A percentile compares a stretch with the other conserved stretches of the same genome.
phyloP scores from a whole-genome alignment of 1,140 invertebrate species.

The Propsilocerus akamusi region DNA sequence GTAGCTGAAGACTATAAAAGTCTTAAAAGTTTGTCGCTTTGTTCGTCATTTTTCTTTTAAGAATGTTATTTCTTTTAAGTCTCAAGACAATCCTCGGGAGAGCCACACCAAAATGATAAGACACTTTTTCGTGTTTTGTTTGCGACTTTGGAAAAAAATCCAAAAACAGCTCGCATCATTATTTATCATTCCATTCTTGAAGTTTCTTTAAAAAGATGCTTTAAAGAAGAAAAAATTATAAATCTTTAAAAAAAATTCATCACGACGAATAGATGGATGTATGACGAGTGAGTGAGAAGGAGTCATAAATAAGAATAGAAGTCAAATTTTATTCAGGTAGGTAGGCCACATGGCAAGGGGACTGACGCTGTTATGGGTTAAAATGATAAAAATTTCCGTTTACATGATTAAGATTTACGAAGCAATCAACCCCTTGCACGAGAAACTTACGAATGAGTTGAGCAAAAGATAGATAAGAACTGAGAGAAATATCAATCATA shows the following conservation, averaged over 20 bases:
- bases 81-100: no score
- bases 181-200: conserved; percentile 1
- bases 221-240: neutral
- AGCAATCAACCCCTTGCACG: no score
- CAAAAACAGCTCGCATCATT: neutral
- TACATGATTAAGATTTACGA: no score
- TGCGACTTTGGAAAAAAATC: neutral
- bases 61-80: no score
- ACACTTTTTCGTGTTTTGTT: neutral
- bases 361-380: no score
- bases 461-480: no score
- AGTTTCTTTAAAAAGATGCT: neutral
- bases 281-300: neutral
- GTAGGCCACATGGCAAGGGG: neutral
- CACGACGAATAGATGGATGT: neutral
- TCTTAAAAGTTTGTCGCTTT: no score
- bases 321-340: neutral
- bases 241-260: conserved; percentile 3
- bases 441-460: no score
- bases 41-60: no score
- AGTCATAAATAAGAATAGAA: conserved; percentile 1
- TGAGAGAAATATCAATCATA: no score
- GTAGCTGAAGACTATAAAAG: no score
- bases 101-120: neutral
- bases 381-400: no score